Evolutionary conservation across 2,113 vertebrate species (phyloP).

Genomic region (Dicrurus megarhynchus): DNA sequence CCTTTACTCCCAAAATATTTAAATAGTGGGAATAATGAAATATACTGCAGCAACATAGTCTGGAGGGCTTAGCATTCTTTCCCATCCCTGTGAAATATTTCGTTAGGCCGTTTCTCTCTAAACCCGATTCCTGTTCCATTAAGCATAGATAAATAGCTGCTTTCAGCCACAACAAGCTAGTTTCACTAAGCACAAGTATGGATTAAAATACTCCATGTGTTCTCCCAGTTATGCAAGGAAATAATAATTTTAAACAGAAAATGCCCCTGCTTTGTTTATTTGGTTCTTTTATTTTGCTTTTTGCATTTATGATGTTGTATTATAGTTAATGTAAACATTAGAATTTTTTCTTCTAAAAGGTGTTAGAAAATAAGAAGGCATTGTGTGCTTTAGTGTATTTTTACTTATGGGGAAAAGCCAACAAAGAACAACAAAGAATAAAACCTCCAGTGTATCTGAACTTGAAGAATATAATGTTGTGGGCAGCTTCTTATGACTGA

Average conservation of each 20-base stretch:
- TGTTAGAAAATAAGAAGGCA: neutral
- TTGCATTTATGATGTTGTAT: neutral
- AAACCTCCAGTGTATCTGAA: rapidly evolving
- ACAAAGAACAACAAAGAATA: neutral
- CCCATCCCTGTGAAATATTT: neutral
- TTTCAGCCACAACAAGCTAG: neutral
- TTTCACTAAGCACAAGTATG: neutral
- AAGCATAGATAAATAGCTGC: neutral
- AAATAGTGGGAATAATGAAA: neutral
- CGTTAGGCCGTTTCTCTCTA: neutral
- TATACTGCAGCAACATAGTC: neutral
- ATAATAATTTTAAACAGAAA: neutral
- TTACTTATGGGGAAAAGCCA: neutral
- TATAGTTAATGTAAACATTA: neutral
- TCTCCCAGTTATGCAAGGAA: neutral
- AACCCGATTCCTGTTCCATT: neutral
- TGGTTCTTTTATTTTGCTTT: neutral
- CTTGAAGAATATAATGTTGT: neutral
- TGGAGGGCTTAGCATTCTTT: neutral
- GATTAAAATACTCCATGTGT: neutral
- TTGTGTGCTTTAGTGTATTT: neutral
- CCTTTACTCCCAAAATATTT: neutral
- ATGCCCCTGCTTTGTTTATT: neutral
- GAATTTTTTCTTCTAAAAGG: neutral
- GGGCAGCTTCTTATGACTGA: neutral